Evolutionary conservation across 2,113 vertebrate species (phyloP), one percentile per base, ranked within the genome.

Genomic region (Macroglossus sobrinus): DNA sequence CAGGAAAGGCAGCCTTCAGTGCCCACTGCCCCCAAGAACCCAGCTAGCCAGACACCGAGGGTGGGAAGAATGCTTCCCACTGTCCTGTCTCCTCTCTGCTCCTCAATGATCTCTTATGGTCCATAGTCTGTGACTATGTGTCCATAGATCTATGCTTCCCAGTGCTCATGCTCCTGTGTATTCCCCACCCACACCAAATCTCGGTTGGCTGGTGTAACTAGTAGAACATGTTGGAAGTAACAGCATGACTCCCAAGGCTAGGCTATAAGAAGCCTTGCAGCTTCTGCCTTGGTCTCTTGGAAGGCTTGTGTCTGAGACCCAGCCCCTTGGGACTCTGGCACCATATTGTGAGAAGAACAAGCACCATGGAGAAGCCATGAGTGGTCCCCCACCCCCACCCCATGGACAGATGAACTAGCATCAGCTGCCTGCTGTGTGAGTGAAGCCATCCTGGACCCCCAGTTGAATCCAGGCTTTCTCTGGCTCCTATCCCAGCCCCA

Each of bases 351-450:
- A 87, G 64, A 55, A 59, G 30, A 64, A 33, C 13, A 1, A 1
- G 21, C 5, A 21, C 18, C 47, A 11, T 4, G 5, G 55, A 91
- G 78, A 69, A 81, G 61, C 53, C 22, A 2, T 10, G 35, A 7
- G 16, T 9, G 0, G 10, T n/a, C 33, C 63, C 59, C 57, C 35
- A 1, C 35, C 24, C 38, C 57, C 15, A 21, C 72, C 24, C 3
- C 24, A 2, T 4, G n/a, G 19, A 5, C 5, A 7, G 84, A 64
- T 0, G 1, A 40, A 28, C 59, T 35, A n/a, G n/a, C 50, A 0
- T 11, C 26, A 0, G 0, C 87, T 38, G 66, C 53, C 64, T 3
- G 1, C 68, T 0, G 0, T 2, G 19, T 1, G 53, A 8, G 12
- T 4, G 45, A 33, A 38, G 68, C 26, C 33, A 1, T n/a, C 26